A percentile compares a stretch with the other conserved stretches of the same genome.
phyloP scores from a whole-genome alignment of 53 echinoderm and acorn worm species.

The Arbacia lixula region DNA sequence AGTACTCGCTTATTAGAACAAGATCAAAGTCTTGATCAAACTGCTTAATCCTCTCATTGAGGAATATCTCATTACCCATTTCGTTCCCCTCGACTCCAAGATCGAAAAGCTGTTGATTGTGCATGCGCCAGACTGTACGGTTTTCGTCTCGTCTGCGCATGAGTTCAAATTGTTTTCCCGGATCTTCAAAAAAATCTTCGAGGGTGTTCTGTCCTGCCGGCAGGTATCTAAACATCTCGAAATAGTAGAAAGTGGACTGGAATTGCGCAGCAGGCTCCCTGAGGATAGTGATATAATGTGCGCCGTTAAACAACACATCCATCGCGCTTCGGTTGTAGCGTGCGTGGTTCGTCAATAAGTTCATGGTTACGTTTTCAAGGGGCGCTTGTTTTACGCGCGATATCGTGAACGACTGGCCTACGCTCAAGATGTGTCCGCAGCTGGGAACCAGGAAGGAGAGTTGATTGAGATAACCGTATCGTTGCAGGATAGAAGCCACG shows the following conservation, averaged over 20 bases:
- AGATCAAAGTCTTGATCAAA: conserved; percentile 60
- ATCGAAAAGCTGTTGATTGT: conserved; percentile 59
- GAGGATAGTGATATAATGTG: conserved; percentile 62
- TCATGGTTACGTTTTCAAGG: background rate
- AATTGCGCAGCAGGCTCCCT: conserved; percentile 59
- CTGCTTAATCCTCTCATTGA: conserved; percentile 21
- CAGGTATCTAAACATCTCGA: conserved; percentile 27
- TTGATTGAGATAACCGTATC: conserved; percentile 56
- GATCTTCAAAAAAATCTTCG: conserved; percentile 34
- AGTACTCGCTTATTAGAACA: conserved; percentile 67
- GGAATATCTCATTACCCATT: background rate
- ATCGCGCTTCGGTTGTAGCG: conserved; percentile 47
- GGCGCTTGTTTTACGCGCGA: background rate
- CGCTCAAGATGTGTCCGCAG: conserved; percentile 4
- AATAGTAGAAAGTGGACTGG: conserved; percentile 72
- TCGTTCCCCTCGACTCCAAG: conserved; percentile 47
- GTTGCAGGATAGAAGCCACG: conserved; percentile 57
- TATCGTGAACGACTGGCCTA: conserved; percentile 3
- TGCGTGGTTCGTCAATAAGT: conserved; percentile 64
- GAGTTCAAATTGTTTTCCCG: conserved; percentile 13
- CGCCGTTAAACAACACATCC: conserved; percentile 37
- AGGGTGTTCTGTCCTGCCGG: conserved; percentile 33
- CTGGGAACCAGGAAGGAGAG: conserved; percentile 63
- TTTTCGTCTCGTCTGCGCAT: background rate
- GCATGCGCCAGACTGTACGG: background rate